Base-by-base conservation (phyloP, 2,797 vertebrate genomes). In the Helostoma temminkii region DNA sequence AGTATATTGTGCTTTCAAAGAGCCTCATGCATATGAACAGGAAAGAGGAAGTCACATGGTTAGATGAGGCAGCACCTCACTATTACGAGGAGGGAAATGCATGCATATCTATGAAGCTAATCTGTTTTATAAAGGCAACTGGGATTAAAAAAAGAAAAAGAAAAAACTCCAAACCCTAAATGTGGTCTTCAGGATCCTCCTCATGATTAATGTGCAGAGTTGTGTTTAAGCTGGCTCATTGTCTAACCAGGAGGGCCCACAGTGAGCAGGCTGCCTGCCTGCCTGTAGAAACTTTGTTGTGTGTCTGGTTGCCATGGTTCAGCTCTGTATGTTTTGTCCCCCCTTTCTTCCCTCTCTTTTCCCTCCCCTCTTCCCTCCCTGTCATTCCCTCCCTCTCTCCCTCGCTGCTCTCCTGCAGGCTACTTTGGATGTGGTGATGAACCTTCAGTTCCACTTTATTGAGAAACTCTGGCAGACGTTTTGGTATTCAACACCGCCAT, bases 381-480 rank as follows among this genome's bases (percentile, higher is more conserved):
- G 36, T 42, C 19, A 18, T 3, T 37, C 22, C 41, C 49, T 28
- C 42, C 48, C 53, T 26, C 57, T 32, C 65, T 52, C 46, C 59
- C 47, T 66, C 15, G 6, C 54, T 62, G 53, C 83, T 66, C 66
- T 53, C 80, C 81, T 74, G 46, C 81, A 99, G 98, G 97, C 96
- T 16, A 99, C 96, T 67, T 41, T 98, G 73, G 97, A 98, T 7
- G 96, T 98, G 2, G 97, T 99, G 75, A 96, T 97, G 95, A 97
- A 96, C 88, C 96, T 99, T 21, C 97, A 99, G 89, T 99, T 99
- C 59, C 96, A 98, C 83, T 98, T 94, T 74, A 96, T 99, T 9
- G 98, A 99, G 92, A 99, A 98, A 78, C 94, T 99, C 45, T 99
- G 98, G 98, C 95, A 97, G 80, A 96, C 96, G 49, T 99, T 99